Evolutionary conservation across 2,113 vertebrate species (phyloP).

Genomic region (Cephalopterus ornatus): DNA sequence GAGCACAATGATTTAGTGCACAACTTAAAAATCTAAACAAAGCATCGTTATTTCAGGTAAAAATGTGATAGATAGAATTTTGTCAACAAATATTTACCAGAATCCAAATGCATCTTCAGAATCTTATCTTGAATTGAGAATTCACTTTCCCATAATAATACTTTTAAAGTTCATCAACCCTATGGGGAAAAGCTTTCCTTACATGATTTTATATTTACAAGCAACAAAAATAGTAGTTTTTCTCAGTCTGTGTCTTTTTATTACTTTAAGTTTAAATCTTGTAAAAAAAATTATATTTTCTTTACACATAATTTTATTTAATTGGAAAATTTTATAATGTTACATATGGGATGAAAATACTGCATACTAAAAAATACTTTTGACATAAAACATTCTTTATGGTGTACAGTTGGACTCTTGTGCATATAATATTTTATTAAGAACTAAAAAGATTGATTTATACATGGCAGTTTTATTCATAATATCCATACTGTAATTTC

Average conservation of each 20-base stretch:
- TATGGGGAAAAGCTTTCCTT: neutral
- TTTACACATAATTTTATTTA: neutral
- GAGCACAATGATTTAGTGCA: neutral
- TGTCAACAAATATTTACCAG: neutral
- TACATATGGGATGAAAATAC: neutral
- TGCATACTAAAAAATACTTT: neutral
- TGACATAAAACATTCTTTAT: neutral
- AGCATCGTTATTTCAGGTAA: neutral
- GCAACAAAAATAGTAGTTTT: neutral
- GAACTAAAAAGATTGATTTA: neutral
- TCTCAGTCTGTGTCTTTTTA: neutral
- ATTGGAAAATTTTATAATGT: neutral
- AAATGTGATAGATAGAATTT: neutral
- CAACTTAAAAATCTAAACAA: neutral
- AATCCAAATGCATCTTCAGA: neutral
- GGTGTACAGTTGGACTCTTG: neutral
- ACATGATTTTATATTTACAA: neutral
- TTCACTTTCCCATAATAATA: neutral
- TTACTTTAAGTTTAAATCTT: neutral
- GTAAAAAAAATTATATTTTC: neutral
- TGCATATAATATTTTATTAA: neutral
- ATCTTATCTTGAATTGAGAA: neutral
- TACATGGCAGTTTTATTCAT: neutral
- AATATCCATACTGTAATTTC: neutral
- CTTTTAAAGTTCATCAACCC: neutral